These are phyloP conservation scores for Wasmannia auropunctata DNA, from an alignment of 1,140 invertebrate species.

Conservation along the genomic window DNA sequence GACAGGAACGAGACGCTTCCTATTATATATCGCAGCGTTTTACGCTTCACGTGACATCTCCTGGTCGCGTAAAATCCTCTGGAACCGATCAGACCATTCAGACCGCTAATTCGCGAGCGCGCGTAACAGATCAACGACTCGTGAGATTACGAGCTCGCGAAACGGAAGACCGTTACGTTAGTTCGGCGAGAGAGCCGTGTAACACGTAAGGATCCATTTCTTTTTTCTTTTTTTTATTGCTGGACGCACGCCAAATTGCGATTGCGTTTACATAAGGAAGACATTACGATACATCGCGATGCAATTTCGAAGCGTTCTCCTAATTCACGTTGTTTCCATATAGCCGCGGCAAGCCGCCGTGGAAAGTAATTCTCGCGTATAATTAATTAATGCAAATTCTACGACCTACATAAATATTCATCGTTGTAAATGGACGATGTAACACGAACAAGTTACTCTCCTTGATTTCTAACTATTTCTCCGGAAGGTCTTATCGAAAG, in stretches of 20 bases:
- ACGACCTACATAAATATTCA: constrained; percentile 13
- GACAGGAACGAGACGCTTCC: background rate
- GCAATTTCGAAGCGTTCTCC: background rate
- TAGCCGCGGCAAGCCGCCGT: background rate
- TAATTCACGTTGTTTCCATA: background rate
- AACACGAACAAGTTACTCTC: background rate
- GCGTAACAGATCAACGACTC: background rate
- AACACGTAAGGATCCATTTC: constrained; percentile 19
- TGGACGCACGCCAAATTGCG: constrained; percentile 44
- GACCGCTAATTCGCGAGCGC: constrained; percentile 4
- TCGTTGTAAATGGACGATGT: background rate
- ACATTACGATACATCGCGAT: background rate
- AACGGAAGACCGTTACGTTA: constrained; percentile 51
- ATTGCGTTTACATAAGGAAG: constrained; percentile 59
- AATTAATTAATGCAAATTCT: constrained; percentile 18
- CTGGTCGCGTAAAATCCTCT: too few species aligned
- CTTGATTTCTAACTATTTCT: background rate
- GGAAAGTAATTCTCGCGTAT: background rate
- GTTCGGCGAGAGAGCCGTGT: constrained; percentile 23
- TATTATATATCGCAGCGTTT: background rate
- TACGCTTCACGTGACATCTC: background rate
- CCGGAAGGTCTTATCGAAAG: background rate
- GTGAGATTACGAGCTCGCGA: background rate
- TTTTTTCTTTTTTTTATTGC: background rate
- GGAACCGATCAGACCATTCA: too few species aligned